Conservation (phyloP, 2,797 vertebrate species). For the Rhabdophis nuchalis region DNA sequence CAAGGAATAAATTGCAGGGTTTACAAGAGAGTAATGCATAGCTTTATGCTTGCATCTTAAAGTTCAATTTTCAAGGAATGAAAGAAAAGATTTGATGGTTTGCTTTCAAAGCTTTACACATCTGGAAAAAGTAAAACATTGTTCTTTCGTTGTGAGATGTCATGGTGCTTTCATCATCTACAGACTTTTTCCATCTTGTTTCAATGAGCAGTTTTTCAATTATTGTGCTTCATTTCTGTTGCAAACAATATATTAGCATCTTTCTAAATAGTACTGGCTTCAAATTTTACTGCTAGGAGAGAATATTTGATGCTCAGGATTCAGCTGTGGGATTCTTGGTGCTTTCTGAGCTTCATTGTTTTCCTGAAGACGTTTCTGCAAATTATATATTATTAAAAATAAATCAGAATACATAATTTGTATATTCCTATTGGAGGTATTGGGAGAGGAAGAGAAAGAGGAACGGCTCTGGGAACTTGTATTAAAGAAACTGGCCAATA, state of each 20-base stretch:
- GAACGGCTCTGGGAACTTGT: neutral
- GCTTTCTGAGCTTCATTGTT: neutral
- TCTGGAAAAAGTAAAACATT: slow-evolving; percentile 69
- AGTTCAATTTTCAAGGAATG: slow-evolving; percentile 58
- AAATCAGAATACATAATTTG: neutral
- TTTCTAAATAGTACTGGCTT: neutral
- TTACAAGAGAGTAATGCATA: slow-evolving; percentile 70
- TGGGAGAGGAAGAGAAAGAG: too few relatives aligned
- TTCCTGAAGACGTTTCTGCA: neutral
- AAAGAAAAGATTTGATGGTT: slow-evolving; percentile 57
- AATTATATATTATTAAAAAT: neutral
- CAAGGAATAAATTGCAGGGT: slow-evolving; percentile 70
- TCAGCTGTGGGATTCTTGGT: neutral
- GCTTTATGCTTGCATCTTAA: slow-evolving; percentile 70
- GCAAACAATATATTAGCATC: neutral
- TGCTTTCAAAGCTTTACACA: slow-evolving; percentile 57
- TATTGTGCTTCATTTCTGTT: slow-evolving; percentile 24
- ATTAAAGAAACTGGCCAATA: neutral
- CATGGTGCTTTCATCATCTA: slow-evolving; percentile 43
- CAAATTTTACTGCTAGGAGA: neutral
- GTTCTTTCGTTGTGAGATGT: slow-evolving; percentile 45
- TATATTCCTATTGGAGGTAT: neutral
- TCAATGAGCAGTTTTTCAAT: slow-evolving; percentile 52
- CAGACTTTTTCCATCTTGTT: slow-evolving; percentile 58
- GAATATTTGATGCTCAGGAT: neutral